phyloP scores from a whole-genome alignment of 2,888 invertebrate species.

The Eristalinus sepulchralis region DNA sequence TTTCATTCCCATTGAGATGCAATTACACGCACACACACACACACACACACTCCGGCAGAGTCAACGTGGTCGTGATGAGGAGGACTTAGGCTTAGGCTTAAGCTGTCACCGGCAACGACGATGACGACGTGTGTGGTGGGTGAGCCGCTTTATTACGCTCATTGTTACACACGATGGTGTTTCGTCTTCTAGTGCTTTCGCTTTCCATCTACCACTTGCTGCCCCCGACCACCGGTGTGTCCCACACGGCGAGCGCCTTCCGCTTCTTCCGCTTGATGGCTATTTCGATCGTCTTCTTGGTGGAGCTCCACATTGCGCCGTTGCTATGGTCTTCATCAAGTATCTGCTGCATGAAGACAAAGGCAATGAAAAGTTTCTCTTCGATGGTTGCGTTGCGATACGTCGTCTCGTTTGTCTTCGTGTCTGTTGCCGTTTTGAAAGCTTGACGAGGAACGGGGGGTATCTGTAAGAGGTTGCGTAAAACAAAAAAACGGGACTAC shows the following conservation, averaged over 20 bases:
- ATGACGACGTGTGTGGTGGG: constrained; percentile 10
- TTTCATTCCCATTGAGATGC: constrained; percentile 54
- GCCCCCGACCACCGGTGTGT: neutral
- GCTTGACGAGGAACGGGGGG: constrained; percentile 19
- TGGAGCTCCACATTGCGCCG: neutral
- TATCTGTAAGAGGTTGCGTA: constrained; percentile 35
- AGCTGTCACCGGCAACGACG: constrained; percentile 34
- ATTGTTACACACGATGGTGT: constrained; percentile 40
- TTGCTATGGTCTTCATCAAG: constrained; percentile 7
- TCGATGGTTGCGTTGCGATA: constrained; percentile 43
- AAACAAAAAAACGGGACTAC: constrained; percentile 51
- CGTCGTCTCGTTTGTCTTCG: neutral
- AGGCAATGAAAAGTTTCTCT: constrained; percentile 64
- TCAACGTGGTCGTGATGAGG: neutral
- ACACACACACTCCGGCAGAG: neutral
- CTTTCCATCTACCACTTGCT: constrained; percentile 4
- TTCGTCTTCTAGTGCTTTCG: constrained; percentile 39
- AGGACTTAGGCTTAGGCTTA: constrained; percentile 17
- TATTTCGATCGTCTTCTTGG: neutral
- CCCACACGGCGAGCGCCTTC: neutral
- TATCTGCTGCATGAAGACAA: constrained; percentile 54
- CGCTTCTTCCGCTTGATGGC: neutral
- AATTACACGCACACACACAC: constrained; percentile 8
- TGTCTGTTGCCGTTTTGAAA: constrained; percentile 34
- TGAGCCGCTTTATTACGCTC: constrained; percentile 34